phyloP scores from a whole-genome alignment of 2,113 vertebrate species.

The Pyrgilauda ruficollis region DNA sequence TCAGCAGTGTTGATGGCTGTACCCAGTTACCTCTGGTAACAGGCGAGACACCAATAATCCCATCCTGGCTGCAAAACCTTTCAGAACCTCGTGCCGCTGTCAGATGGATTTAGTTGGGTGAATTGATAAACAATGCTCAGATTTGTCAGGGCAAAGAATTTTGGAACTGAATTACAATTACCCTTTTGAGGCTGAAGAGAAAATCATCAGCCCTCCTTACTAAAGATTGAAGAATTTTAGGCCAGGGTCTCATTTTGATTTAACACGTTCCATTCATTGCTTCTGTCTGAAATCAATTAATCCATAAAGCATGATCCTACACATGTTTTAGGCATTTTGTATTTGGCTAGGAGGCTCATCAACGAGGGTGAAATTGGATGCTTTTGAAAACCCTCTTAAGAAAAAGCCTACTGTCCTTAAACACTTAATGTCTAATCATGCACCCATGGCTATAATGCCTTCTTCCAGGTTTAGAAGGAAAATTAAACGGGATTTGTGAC shows the following conservation, averaged over 20 bases:
- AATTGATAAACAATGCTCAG: not conserved
- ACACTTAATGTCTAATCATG: not conserved
- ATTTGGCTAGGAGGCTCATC: not conserved
- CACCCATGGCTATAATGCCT: not conserved
- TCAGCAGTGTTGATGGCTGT: not conserved
- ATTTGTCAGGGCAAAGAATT: not conserved
- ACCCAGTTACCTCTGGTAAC: slow-evolving; percentile 21
- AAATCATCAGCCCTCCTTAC: not conserved
- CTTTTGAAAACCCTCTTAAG: not conserved
- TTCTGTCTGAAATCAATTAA: not conserved
- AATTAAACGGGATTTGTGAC: not conserved
- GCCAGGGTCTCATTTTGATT: not conserved
- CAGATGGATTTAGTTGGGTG: not conserved
- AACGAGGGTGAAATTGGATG: not conserved
- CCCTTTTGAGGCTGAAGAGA: not conserved
- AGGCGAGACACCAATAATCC: not conserved
- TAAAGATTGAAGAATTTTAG: not conserved
- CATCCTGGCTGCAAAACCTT: not conserved
- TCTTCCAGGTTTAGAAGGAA: not conserved
- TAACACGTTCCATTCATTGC: not conserved
- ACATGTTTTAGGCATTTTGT: not conserved
- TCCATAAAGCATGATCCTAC: not conserved
- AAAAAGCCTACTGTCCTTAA: not conserved
- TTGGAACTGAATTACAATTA: not conserved
- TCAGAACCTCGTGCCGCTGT: not conserved